Evolutionary conservation across 2,113 vertebrate species (phyloP).

Genomic region (Hucho hucho): DNA sequence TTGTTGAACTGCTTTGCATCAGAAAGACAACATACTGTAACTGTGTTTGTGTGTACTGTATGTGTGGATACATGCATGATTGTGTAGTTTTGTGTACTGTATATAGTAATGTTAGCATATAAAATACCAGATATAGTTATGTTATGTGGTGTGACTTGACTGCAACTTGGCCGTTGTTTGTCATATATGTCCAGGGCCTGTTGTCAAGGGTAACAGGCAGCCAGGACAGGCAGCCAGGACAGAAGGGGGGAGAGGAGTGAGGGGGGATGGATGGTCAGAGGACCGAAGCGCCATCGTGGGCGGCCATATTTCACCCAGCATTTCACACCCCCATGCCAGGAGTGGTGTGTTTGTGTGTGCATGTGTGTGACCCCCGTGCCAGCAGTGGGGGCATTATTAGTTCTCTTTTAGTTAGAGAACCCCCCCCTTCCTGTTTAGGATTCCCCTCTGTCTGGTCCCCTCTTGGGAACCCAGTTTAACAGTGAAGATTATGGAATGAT

Average conservation of each 20-base stretch:
- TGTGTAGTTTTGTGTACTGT: no score
- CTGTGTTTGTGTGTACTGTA: no score
- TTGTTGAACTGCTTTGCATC: no score
- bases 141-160: neutral
- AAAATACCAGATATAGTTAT: no score
- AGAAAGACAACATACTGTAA: no score
- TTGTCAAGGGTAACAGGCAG: constrained; percentile 39
- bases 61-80: no score
- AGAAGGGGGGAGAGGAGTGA: neutral
- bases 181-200: constrained; percentile 6
- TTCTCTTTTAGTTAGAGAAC: neutral
- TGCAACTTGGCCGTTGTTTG: neutral
- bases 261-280: neutral
- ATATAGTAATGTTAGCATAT: no score
- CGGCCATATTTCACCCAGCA: neutral
- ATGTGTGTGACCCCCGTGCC: constrained; percentile 5
- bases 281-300: constrained; percentile 14
- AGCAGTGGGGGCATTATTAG: constrained; percentile 24
- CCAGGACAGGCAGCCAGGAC: constrained; percentile 24
- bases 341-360: constrained; percentile 7
- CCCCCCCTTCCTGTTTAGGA: no score
- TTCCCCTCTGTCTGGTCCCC: no score
- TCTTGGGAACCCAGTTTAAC: no score
- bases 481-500: no score
- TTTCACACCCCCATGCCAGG: neutral